Evolutionary conservation across 1,140 invertebrate genomes (phyloP).

Genomic region (Drosophila ambigua): DNA sequence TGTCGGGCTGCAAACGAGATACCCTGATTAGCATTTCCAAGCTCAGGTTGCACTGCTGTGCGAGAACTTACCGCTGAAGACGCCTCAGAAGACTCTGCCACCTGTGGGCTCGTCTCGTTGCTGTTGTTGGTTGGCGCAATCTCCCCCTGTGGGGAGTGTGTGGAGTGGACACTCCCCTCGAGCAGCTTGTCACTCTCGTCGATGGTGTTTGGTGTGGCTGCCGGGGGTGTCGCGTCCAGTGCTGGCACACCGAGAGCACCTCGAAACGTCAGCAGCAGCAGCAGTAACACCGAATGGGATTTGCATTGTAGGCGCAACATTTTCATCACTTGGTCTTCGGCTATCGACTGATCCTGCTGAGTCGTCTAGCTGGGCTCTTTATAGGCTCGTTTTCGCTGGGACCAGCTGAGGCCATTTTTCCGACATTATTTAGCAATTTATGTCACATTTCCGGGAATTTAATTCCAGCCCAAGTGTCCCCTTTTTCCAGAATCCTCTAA

Average conservation of each 20-base stretch:
- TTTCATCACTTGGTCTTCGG: slow-evolving; percentile 29
- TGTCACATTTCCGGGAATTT: slow-evolving; percentile 53
- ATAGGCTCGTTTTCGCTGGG: slow-evolving; percentile 25
- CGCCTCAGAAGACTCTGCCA: slow-evolving; percentile 16
- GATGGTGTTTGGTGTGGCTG: slow-evolving; percentile 43
- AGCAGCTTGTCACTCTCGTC: slow-evolving; percentile 64
- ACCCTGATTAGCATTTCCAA: neutral
- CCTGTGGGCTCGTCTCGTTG: slow-evolving; percentile 28
- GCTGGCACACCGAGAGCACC: slow-evolving; percentile 44
- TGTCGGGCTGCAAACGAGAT: slow-evolving; percentile 40
- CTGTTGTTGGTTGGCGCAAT: slow-evolving; percentile 1
- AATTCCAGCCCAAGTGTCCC: neutral
- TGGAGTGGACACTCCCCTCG: slow-evolving; percentile 14
- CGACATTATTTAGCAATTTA: slow-evolving; percentile 34
- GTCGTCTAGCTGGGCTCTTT: slow-evolving; percentile 16
- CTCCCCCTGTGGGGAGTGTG: neutral
- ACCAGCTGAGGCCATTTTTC: slow-evolving; percentile 38
- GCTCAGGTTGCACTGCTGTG: too few relatives aligned
- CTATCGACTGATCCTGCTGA: slow-evolving; percentile 28
- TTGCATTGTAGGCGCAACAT: slow-evolving; percentile 20
- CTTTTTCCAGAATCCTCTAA: slow-evolving; percentile 22
- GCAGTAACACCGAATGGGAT: slow-evolving; percentile 26
- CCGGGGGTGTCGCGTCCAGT: slow-evolving; percentile 37
- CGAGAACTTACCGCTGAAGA: slow-evolving; percentile 40
- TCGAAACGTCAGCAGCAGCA: slow-evolving; percentile 34